Evolutionary conservation across 2,888 invertebrate genomes (phyloP).

Genomic region (Sylvicola fuscatus): DNA sequence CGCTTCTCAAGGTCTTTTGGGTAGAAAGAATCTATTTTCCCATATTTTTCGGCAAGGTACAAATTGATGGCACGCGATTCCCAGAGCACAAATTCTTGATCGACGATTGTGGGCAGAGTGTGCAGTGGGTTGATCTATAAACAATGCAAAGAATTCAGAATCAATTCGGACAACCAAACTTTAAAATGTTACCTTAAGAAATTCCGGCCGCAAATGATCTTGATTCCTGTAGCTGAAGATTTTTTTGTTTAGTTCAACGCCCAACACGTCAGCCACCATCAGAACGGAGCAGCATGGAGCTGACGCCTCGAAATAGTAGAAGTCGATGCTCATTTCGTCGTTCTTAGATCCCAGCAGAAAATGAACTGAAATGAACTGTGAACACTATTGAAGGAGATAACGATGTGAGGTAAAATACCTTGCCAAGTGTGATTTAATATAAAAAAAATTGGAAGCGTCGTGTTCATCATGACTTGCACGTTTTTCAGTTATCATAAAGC

Average conservation of each 20-base stretch:
- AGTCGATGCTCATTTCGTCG: constrained; percentile 19
- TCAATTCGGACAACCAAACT: neutral
- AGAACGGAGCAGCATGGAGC: constrained; percentile 37
- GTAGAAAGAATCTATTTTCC: neutral
- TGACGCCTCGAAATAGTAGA: constrained; percentile 34
- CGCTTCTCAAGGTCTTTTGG: no score
- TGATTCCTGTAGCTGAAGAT: constrained; percentile 29
- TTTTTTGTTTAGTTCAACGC: constrained; percentile 35
- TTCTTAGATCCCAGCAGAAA: no score
- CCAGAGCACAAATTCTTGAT: neutral
- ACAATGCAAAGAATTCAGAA: neutral
- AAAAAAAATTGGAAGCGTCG: no score
- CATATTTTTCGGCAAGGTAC: constrained; percentile 5
- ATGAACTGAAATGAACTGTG: no score
- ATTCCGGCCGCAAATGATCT: constrained; percentile 40
- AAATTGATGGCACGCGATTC: constrained; percentile 4
- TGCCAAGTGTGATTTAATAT: no score
- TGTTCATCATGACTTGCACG: no score
- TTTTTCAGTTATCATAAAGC: no score
- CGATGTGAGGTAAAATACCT: no score
- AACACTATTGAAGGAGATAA: no score
- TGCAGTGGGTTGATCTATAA: constrained; percentile 4
- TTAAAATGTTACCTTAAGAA: constrained; percentile 38
- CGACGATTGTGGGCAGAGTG: constrained; percentile 4
- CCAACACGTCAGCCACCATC: constrained; percentile 34